Evolutionary conservation across 2,888 invertebrate species (phyloP).

Genomic region (Desoria tigrina): DNA sequence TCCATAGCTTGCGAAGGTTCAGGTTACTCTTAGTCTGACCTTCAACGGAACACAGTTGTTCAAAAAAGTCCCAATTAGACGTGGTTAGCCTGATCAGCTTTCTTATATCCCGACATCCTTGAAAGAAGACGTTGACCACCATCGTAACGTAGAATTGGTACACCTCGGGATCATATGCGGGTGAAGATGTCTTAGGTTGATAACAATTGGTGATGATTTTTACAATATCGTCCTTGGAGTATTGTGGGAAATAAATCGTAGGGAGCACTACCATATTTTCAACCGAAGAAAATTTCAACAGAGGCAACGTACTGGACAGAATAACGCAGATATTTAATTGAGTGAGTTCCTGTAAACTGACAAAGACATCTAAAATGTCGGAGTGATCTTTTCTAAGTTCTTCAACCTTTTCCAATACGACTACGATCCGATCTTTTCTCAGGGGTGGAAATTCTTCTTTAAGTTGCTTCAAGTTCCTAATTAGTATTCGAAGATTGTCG

Average conservation of each 20-base stretch:
- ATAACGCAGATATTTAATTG: conserved; percentile 31
- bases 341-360: conserved; percentile 34
- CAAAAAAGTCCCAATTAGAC: conserved; percentile 29
- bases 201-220: conserved; percentile 45
- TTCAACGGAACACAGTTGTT: conserved; percentile 3
- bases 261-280: conserved; percentile 32
- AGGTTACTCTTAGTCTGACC: conserved; percentile 25
- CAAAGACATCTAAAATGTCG: conserved; percentile 37
- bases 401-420: conserved; percentile 40
- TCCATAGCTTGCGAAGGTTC: conserved; percentile 39
- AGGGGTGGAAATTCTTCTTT: too few species aligned
- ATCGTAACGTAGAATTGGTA: conserved; percentile 79
- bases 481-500: too few species aligned
- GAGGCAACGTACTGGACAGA: conserved; percentile 31
- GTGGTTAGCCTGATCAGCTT: conserved; percentile 81
- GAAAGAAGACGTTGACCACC: conserved; percentile 79
- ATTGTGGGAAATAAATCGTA: conserved; percentile 45
- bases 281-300: conserved; percentile 18
- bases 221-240: conserved; percentile 36
- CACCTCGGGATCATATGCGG: conserved; percentile 58
- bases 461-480: too few species aligned
- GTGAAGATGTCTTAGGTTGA: too few species aligned
- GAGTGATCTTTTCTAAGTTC: conserved; percentile 32
- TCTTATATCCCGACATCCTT: conserved; percentile 79
- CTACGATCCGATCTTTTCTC: conserved; percentile 11